A percentile compares a stretch with the other conserved stretches of the same genome.
These are phyloP conservation scores for Microplitis mediator DNA, from an alignment of 1,140 invertebrate genomes.

Conservation along the genomic window DNA sequence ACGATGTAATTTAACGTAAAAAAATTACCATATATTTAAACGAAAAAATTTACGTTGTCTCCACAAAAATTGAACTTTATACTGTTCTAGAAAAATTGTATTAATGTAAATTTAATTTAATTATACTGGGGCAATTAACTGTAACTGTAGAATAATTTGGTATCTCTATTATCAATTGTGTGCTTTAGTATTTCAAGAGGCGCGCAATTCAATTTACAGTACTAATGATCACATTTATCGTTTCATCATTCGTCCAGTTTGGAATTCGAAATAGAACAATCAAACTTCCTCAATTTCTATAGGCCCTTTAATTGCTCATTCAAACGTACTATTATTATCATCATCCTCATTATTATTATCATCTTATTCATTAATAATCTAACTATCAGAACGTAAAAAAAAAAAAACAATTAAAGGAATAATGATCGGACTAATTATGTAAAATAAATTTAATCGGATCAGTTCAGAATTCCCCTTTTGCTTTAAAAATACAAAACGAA, in stretches of 20 bases:
- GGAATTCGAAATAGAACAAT: not conserved
- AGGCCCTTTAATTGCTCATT: not conserved
- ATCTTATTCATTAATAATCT: too few species aligned
- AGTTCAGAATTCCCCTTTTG: too few species aligned
- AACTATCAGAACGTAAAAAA: too few species aligned
- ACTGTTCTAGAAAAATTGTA: too few species aligned
- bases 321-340: too few species aligned
- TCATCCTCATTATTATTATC: too few species aligned
- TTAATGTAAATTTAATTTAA: not conserved
- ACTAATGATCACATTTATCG: slow-evolving; percentile 20
- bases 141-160: not conserved
- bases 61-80: too few species aligned
- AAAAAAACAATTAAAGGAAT: too few species aligned
- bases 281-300: not conserved
- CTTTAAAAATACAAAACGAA: too few species aligned
- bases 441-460: too few species aligned
- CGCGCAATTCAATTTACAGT: slow-evolving; percentile 4
- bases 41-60: not conserved
- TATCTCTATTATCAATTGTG: not conserved
- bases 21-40: not conserved
- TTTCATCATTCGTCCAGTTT: not conserved
- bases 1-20: not conserved
- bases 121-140: not conserved
- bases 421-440: too few species aligned
- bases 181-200: not conserved